Conservation (phyloP, 2,113 vertebrate species). For the Enhydra lutris region DNA sequence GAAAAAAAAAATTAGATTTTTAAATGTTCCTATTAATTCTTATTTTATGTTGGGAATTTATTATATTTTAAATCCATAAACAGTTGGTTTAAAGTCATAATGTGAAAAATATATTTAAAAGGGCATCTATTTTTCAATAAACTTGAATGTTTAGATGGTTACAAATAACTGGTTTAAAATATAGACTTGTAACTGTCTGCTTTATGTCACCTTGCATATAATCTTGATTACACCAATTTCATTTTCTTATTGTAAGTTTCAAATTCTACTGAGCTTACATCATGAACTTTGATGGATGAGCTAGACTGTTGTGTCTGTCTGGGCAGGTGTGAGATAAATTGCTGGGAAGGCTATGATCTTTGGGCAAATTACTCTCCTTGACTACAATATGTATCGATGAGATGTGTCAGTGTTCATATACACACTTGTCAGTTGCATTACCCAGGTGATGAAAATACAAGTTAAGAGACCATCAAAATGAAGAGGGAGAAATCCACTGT, state of each 20-base stretch:
- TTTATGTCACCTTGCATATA: conserved; percentile 51
- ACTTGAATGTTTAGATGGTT: conserved; percentile 9
- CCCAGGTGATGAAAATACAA: conserved; percentile 82
- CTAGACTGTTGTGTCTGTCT: conserved; percentile 72
- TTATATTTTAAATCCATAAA: not conserved
- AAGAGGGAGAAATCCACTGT: conserved; percentile 74
- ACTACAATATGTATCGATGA: conserved; percentile 87
- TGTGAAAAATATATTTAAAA: not conserved
- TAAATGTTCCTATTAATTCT: not conserved
- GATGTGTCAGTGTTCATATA: conserved; percentile 86
- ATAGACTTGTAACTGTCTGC: not conserved
- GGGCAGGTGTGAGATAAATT: conserved; percentile 81
- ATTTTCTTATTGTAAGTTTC: conserved; percentile 76
- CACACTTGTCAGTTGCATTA: conserved; percentile 83
- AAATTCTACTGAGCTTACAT: conserved; percentile 83
- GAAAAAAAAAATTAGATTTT: not conserved
- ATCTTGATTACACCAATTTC: conserved; percentile 65
- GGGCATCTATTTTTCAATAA: not conserved
- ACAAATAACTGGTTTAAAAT: conserved; percentile 58
- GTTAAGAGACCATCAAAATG: conserved; percentile 70
- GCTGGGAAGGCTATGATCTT: conserved; percentile 83
- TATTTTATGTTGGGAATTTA: not conserved
- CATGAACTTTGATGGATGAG: conserved; percentile 88
- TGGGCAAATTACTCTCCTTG: conserved; percentile 86
- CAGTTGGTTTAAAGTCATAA: not conserved